Evolutionary conservation across 2,888 invertebrate genomes (phyloP), one percentile per base, ranked within the genome.

Genomic region (Dyspetes luteomarginatus): DNA sequence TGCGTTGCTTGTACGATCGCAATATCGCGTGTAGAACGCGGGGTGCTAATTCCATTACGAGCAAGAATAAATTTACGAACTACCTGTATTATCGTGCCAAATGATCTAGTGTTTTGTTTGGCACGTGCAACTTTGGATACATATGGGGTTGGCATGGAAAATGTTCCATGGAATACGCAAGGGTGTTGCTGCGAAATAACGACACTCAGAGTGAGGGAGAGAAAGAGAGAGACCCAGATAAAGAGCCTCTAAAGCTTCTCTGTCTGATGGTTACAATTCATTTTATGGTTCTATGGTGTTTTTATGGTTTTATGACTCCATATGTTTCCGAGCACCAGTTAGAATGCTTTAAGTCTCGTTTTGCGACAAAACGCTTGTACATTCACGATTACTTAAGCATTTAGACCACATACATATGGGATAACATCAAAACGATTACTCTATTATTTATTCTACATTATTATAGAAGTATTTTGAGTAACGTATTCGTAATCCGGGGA

Each of bases 11-110:
- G 83, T 84, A 85, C 87, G 88, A 87, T 88, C 87, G 87, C 87
- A 85, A 86, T 86, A 88, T 88, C 87, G 88, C 88, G 87, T 88
- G 88, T 84, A 75, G 64, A 76, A 72, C 71, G 74, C 78, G 64
- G 81, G 78, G 68, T 84, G 85, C 86, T 88, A 88, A 88, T 88
- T 88, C 86, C 88, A 88, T 87, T 88, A 87, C 85, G 86, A 84
- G 83, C 84, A 84, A 85, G 86, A 86, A 88, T 87, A 86, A 87
- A 87, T 82, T 81, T 78, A 82, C 86, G 83, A 82, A 86, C 71
- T 78, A 76, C 80, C 82, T 41, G 36, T 41, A 60, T 77, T 82
- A 82, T 77, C 79, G 78, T 75, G 78, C 52, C 48, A 78, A 65
- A 78, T 78, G 67, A 82, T 82, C 78, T 78, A 78, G 75, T 71